Conservation (phyloP, 1,140 invertebrate genomes). For the Dysdera silvatica region DNA sequence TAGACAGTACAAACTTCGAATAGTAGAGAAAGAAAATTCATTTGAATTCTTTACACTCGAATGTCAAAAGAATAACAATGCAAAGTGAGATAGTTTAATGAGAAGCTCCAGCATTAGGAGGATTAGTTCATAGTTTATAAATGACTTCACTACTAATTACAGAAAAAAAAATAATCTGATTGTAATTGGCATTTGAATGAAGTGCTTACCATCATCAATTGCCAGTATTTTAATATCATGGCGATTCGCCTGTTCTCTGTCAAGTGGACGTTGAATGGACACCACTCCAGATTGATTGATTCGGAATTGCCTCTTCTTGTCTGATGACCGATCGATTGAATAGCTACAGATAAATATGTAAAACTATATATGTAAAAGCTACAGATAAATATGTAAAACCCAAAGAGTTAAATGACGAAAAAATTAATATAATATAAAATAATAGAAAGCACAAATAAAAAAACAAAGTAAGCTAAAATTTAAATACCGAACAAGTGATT, state of each 20-base stretch:
- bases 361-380: no score
- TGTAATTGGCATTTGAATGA: no score
- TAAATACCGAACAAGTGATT: conserved; percentile 37
- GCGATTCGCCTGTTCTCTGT: conserved; percentile 72
- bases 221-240: conserved; percentile 93
- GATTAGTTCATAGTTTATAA: no score
- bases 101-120: no score
- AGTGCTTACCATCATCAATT: conserved; percentile 86
- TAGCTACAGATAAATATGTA: conserved; percentile 46
- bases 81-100: no score
- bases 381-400: no score
- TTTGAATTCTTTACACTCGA: no score
- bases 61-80: no score
- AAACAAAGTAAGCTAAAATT: background rate
- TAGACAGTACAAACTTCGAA: no score
- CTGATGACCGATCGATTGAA: conserved; percentile 79
- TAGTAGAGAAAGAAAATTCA: no score
- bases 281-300: conserved; percentile 82
- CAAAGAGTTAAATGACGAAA: background rate
- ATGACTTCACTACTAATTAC: no score
- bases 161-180: no score
- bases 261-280: conserved; percentile 73
- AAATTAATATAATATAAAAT: background rate
- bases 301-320: conserved; percentile 79
- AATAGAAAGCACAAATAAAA: background rate